Conservation (phyloP, 2,888 invertebrate species). For the Drosophila meridiana region DNA sequence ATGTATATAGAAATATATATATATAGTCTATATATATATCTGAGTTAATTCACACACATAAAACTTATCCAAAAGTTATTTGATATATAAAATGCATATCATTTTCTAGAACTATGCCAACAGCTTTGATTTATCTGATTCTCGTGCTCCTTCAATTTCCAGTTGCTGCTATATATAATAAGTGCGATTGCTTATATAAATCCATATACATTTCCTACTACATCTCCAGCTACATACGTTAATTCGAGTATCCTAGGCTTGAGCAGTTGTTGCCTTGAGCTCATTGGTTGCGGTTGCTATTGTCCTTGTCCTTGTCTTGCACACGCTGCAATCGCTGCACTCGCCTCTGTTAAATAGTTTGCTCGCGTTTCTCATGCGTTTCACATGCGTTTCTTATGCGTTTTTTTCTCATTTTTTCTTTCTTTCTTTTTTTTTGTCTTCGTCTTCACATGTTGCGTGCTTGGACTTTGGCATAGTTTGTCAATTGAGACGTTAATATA, state of each 20-base stretch:
- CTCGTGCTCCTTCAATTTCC: constrained; percentile 9
- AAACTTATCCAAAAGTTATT: constrained; percentile 75
- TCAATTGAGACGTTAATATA: constrained; percentile 49
- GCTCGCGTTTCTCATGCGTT: background rate
- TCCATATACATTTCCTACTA: constrained; percentile 23
- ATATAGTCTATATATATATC: constrained; percentile 2
- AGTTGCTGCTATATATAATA: constrained; percentile 62
- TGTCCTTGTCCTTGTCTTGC: constrained; percentile 31
- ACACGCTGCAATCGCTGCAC: background rate
- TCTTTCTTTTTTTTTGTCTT: background rate
- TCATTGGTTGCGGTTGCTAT: constrained; percentile 41
- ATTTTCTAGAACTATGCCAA: constrained; percentile 47
- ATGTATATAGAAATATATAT: background rate
- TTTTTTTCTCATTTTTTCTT: background rate
- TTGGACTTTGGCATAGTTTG: constrained; percentile 57
- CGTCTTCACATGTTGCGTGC: constrained; percentile 30
- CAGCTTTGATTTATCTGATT: constrained; percentile 14
- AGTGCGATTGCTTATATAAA: constrained; percentile 58
- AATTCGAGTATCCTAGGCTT: constrained; percentile 13
- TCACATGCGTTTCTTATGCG: constrained; percentile 3
- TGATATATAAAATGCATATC: constrained; percentile 78
- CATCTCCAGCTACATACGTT: constrained; percentile 5
- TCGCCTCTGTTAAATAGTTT: background rate
- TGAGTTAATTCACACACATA: constrained; percentile 56
- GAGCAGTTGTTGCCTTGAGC: constrained; percentile 43